Evolutionary conservation across 2,888 invertebrate genomes (phyloP).

Genomic region (Ganaspis brasiliensis): DNA sequence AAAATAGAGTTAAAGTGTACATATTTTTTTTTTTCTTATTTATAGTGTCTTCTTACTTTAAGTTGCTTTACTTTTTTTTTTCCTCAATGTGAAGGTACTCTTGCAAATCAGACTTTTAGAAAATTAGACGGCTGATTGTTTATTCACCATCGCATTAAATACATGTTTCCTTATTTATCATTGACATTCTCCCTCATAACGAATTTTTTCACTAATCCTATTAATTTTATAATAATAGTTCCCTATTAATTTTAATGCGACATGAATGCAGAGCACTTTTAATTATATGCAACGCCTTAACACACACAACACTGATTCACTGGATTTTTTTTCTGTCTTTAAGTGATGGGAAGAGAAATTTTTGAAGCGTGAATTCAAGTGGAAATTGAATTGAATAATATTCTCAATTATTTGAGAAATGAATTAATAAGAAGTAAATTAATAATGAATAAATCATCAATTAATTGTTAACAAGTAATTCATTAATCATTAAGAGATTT

Average conservation of each 20-base stretch:
- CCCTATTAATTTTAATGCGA: conserved; percentile 39
- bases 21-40: conserved; percentile 7
- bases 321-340: neutral
- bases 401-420: neutral
- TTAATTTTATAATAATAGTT: conserved; percentile 17
- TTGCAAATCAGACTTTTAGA: conserved; percentile 12
- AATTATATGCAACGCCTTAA: conserved; percentile 40
- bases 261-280: conserved; percentile 41
- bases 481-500: neutral
- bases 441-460: neutral
- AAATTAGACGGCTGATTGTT: conserved; percentile 28
- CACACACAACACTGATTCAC: conserved; percentile 38
- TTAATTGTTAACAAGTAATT: neutral
- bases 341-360: neutral
- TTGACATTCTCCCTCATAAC: conserved; percentile 25
- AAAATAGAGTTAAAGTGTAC: neutral
- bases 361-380: conserved; percentile 22
- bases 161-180: conserved; percentile 23
- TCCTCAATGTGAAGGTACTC: conserved; percentile 19
- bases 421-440: neutral
- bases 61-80: neutral
- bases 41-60: neutral
- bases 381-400: neutral
- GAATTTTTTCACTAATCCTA: conserved; percentile 22
- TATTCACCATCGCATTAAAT: conserved; percentile 20